Evolutionary conservation across 2,113 vertebrate species (phyloP), one percentile per base, ranked within the genome.

Genomic region (Ondatra zibethicus): DNA sequence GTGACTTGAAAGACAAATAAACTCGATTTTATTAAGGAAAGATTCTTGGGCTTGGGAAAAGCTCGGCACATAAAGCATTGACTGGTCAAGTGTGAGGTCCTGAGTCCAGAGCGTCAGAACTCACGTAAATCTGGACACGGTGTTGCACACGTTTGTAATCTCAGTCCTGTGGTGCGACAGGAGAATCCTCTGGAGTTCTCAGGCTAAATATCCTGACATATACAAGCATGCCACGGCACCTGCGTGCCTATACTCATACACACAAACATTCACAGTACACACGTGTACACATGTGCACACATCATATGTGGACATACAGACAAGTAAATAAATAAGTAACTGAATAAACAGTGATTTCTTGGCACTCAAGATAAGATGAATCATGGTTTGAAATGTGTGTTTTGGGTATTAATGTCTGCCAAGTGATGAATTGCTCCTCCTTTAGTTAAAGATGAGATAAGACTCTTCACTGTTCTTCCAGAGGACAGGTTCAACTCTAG

Each of bases 321-420:
- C 23, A 84, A 84, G 23, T 66, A 66, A 65, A 45, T 33, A 36
- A 73, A 82, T 58, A 63, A 84, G 27, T 31, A 63, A 50, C 14
- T 47, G 63, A 70, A 68, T 36, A 52, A n/a, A 33, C 14, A 89
- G 27, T 76, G 72, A 45, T 45, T 76, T 33, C 80, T 25, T 66
- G 16, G 39, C 21, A 29, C 33, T 5, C 42, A 91, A 96, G 77
- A 91, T 47, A 92, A 70, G 55, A 85, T 7, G 72, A 89, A 91
- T 21, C 50, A 80, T 7, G 75, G 50, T 47, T 91, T 80, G 91
- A 88, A 95, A 72, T 58, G 88, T 45, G 19, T 82, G 39, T 89
- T 94, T 63, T 93, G 47, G 89, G 88, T 88, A 89, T 89, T 85
- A 96, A 3, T 52, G 82, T 96, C 42, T 95, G 50, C 31, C 88